Conservation (phyloP, 2,797 vertebrate species). For the Benthosema pterotum region DNA sequence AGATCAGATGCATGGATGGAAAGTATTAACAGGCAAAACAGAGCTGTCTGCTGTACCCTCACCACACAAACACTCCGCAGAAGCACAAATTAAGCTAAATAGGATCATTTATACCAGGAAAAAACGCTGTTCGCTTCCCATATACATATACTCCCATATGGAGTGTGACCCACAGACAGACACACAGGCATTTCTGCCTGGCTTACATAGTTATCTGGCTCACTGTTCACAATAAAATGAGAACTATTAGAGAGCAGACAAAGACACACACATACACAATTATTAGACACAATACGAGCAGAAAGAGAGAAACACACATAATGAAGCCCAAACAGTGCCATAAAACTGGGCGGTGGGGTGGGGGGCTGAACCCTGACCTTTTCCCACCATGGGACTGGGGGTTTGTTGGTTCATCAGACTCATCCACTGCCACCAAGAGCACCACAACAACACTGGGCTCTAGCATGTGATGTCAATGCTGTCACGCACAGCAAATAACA, state of each 20-base stretch:
- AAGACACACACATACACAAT: background rate
- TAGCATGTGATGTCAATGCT: conserved; percentile 20
- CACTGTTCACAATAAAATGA: too few relatives aligned
- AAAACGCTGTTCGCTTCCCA: too few relatives aligned
- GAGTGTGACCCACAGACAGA: too few relatives aligned
- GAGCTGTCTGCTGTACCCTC: background rate
- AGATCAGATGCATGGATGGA: background rate
- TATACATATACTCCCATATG: too few relatives aligned
- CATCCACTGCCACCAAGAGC: background rate
- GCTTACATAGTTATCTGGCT: too few relatives aligned
- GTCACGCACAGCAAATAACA: conserved; percentile 18
- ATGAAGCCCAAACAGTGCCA: conserved; percentile 30
- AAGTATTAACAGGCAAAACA: background rate
- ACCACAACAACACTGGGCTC: conserved; percentile 6
- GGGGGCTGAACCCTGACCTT: conserved; percentile 53
- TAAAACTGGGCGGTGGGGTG: conserved; percentile 47
- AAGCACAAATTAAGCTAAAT: background rate
- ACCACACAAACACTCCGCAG: background rate
- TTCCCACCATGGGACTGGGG: conserved; percentile 43
- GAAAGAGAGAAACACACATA: conserved; percentile 1
- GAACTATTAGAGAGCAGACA: background rate
- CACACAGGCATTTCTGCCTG: too few relatives aligned
- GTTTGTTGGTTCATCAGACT: background rate
- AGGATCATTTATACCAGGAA: too few relatives aligned
- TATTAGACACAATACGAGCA: background rate